Evolutionary conservation across 2,797 vertebrate species (phyloP).

Genomic region (Aplochiton taeniatus): DNA sequence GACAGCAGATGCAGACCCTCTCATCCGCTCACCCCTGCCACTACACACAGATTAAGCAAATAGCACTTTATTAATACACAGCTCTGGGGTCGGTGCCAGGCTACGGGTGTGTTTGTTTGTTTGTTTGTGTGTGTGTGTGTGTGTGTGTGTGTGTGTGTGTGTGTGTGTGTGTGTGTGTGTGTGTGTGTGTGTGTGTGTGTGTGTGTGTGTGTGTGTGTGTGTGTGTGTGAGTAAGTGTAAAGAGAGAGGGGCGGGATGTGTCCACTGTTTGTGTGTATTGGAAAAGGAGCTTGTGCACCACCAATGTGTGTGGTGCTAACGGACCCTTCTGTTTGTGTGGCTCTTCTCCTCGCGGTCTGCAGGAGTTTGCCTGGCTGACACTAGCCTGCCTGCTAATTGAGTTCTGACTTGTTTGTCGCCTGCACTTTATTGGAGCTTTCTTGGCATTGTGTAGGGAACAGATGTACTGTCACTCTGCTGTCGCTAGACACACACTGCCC

Average conservation of each 20-base stretch:
- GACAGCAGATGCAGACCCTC: constrained; percentile 50
- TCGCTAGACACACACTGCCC: constrained; percentile 36
- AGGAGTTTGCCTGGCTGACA: constrained; percentile 61
- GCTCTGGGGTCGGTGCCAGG: constrained; percentile 39
- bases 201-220: constrained; percentile 15
- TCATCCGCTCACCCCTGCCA: constrained; percentile 20
- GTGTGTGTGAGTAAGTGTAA: constrained; percentile 18
- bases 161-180: constrained; percentile 6
- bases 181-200: neutral
- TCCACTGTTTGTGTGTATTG: constrained; percentile 8
- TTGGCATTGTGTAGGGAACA: constrained; percentile 66
- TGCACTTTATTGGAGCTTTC: constrained; percentile 61
- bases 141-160: constrained; percentile 1
- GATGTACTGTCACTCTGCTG: constrained; percentile 63
- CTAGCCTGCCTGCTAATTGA: constrained; percentile 65
- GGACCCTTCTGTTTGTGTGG: constrained; percentile 12
- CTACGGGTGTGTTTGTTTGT: constrained; percentile 21
- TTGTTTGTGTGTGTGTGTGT: neutral
- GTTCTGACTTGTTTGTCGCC: constrained; percentile 66
- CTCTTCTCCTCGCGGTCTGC: constrained; percentile 17
- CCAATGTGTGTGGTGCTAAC: constrained; percentile 5
- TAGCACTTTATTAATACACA: constrained; percentile 64
- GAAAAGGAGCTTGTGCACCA: neutral
- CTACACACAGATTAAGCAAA: constrained; percentile 63
- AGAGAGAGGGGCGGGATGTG: neutral